A percentile compares a stretch with the other conserved stretches of the same genome.
Conservation (phyloP, 2,113 vertebrate species). For the Sitta europaea region DNA sequence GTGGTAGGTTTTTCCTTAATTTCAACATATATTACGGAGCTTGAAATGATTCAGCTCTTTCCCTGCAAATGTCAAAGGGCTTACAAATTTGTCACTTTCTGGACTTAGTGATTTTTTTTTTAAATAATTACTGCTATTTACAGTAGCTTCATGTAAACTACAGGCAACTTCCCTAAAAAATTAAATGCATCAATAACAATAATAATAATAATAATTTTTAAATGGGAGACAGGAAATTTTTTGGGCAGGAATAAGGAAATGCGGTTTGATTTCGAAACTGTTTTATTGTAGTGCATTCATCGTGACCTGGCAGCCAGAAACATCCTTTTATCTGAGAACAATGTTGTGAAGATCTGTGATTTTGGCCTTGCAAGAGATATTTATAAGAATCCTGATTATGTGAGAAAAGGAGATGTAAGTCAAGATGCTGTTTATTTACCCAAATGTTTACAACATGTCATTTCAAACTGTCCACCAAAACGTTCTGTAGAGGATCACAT, state of each 20-base stretch:
- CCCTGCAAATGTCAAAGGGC: neutral
- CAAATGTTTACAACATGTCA: neutral
- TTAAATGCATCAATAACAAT: neutral
- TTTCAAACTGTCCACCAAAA: slow-evolving; percentile 11
- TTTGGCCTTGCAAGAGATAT: slow-evolving; percentile 93
- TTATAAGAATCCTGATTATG: slow-evolving; percentile 94
- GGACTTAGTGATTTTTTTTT: neutral
- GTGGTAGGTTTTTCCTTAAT: neutral
- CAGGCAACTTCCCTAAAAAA: neutral
- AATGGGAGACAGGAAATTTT: slow-evolving; percentile 43
- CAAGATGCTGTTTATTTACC: neutral
- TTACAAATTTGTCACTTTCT: neutral
- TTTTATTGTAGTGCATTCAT: slow-evolving; percentile 88
- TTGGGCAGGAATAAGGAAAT: slow-evolving; percentile 56
- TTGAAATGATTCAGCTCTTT: neutral
- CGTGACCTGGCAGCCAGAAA: slow-evolving; percentile 93
- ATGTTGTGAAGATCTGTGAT: slow-evolving; percentile 96
- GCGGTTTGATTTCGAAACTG: slow-evolving; percentile 39
- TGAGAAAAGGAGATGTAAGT: slow-evolving; percentile 96
- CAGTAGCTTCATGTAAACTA: neutral
- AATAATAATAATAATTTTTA: neutral
- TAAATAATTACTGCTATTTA: neutral
- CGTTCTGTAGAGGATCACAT: neutral
- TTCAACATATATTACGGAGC: neutral
- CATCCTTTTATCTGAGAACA: slow-evolving; percentile 92